Evolutionary conservation across 2,797 vertebrate genomes (phyloP).

Genomic region (Hypotaenidia okinawae): DNA sequence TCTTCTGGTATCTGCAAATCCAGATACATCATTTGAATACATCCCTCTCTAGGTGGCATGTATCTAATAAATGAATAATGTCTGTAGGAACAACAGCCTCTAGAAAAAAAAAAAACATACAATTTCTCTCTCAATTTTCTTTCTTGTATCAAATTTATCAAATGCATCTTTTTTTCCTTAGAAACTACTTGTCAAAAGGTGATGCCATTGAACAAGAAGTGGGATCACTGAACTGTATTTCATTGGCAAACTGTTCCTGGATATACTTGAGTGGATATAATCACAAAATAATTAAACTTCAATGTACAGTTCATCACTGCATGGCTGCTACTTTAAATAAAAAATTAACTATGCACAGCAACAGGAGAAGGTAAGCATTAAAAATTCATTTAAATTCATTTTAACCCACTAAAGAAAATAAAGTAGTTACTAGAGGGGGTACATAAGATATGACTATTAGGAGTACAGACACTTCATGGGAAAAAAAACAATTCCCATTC

Average conservation of each 20-base stretch:
- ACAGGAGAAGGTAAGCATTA: not conserved
- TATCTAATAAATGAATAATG: conserved; percentile 21
- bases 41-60: conserved; percentile 22
- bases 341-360: not conserved
- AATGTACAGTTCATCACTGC: not conserved
- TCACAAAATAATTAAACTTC: conserved; percentile 36
- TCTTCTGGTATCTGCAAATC: conserved; percentile 54
- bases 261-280: conserved; percentile 14
- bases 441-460: not conserved
- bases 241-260: not conserved
- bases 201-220: not conserved
- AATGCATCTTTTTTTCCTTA: not conserved
- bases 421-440: not conserved
- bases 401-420: not conserved
- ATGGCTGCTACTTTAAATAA: not conserved
- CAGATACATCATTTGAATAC: conserved; percentile 36
- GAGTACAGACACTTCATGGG: not conserved
- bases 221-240: not conserved
- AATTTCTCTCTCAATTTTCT: not conserved
- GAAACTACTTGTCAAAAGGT: not conserved
- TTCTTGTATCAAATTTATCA: conserved; percentile 18
- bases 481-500: not conserved
- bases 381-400: not conserved
- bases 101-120: not conserved
- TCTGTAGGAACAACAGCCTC: conserved; percentile 61